A percentile compares a stretch with the other conserved stretches of the same genome.
Conservation (phyloP, 2,888 invertebrate species). For the Subacronicta megacephala region DNA sequence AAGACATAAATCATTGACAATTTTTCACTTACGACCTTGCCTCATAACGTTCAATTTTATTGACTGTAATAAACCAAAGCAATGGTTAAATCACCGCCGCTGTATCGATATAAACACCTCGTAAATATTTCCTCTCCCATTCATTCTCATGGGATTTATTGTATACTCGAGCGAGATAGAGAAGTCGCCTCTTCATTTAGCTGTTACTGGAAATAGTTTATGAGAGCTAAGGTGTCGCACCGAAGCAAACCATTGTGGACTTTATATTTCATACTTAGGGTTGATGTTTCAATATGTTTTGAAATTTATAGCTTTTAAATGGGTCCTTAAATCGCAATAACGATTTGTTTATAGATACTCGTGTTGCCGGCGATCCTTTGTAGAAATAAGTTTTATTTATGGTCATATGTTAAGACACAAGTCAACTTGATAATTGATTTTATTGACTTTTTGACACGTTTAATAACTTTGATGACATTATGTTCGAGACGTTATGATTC, state of each 20-base stretch:
- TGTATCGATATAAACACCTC: slow-evolving; percentile 88
- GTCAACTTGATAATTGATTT: slow-evolving; percentile 63
- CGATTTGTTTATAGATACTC: slow-evolving; percentile 86
- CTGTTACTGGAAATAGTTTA: slow-evolving; percentile 88
- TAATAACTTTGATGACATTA: slow-evolving; percentile 49
- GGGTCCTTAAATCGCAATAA: slow-evolving; percentile 89
- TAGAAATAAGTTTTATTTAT: slow-evolving; percentile 75
- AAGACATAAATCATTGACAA: slow-evolving; percentile 85
- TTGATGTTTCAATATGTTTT: slow-evolving; percentile 53
- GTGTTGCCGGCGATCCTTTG: slow-evolving; percentile 75
- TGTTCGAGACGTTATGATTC: slow-evolving; percentile 39
- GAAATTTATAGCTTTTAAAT: slow-evolving; percentile 88
- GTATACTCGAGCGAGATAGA: slow-evolving; percentile 64
- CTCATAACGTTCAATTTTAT: slow-evolving; percentile 89
- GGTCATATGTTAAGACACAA: slow-evolving; percentile 59
- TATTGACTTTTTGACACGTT: slow-evolving; percentile 65
- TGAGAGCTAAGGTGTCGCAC: slow-evolving; percentile 73
- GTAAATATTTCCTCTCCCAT: slow-evolving; percentile 77
- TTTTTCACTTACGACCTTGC: slow-evolving; percentile 88
- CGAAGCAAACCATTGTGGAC: slow-evolving; percentile 60
- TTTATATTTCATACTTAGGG: slow-evolving; percentile 56
- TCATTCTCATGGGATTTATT: slow-evolving; percentile 58
- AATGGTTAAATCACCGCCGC: slow-evolving; percentile 89
- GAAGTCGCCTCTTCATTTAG: slow-evolving; percentile 78
- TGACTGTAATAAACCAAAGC: slow-evolving; percentile 89